Evolutionary conservation across 2,797 vertebrate species (phyloP).

Genomic region (Chelmon rostratus): DNA sequence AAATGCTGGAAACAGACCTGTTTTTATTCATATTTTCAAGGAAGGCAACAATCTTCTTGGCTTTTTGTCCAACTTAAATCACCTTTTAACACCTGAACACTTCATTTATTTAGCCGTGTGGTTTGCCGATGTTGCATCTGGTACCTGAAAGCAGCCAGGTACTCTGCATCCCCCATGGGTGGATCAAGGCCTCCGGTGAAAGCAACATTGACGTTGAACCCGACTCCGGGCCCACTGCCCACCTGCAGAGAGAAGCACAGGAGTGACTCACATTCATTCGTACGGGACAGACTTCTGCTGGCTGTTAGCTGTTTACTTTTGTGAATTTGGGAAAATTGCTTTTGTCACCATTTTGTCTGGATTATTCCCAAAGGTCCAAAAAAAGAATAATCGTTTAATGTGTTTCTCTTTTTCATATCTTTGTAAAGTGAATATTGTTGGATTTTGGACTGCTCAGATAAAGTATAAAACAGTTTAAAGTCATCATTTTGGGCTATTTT

Average conservation of each 20-base stretch:
- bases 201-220: constrained; percentile 97
- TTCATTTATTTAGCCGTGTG: not conserved
- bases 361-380: too few species aligned
- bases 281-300: not conserved
- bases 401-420: too few species aligned
- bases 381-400: too few species aligned
- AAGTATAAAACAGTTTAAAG: too few species aligned
- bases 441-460: too few species aligned
- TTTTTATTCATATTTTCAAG: not conserved
- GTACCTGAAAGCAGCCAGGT: constrained; percentile 96
- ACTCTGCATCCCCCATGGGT: constrained; percentile 94
- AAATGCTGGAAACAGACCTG: not conserved
- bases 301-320: not conserved
- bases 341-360: too few species aligned
- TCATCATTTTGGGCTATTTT: too few species aligned
- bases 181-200: constrained; percentile 96
- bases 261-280: not conserved
- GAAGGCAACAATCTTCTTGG: not conserved
- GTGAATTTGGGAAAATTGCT: not conserved
- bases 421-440: too few species aligned
- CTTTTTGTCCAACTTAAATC: not conserved
- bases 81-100: not conserved
- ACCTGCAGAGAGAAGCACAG: constrained; percentile 83
- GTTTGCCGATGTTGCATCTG: not conserved
- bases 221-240: constrained; percentile 92